Evolutionary conservation across 2,113 vertebrate species (phyloP).

Genomic region (Gobio gobio): DNA sequence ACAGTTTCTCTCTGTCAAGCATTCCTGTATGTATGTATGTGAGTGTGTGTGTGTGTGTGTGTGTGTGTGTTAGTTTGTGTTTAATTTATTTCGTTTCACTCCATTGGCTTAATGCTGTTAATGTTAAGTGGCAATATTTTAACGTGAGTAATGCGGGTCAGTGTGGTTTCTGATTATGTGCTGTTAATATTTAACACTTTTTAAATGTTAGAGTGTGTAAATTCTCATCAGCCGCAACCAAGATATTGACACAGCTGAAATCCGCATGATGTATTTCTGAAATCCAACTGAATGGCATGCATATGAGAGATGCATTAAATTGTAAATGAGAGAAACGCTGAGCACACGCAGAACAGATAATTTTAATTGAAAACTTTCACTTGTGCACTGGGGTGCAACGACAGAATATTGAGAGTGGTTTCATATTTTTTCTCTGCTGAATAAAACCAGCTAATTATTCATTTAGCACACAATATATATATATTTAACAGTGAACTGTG

Average conservation of each 20-base stretch:
- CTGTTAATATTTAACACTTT: slow-evolving; percentile 23
- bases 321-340: slow-evolving; percentile 34
- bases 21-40: background rate
- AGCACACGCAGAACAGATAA: slow-evolving; percentile 57
- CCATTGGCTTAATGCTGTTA: slow-evolving; percentile 13
- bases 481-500: slow-evolving; percentile 52
- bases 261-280: background rate
- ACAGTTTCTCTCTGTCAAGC: background rate
- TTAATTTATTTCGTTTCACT: background rate
- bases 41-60: background rate
- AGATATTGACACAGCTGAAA: background rate
- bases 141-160: slow-evolving; percentile 17
- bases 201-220: background rate
- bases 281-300: slow-evolving; percentile 49
- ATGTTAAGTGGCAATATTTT: slow-evolving; percentile 30
- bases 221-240: background rate
- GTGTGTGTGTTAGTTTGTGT: too few species aligned
- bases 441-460: slow-evolving; percentile 60
- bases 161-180: slow-evolving; percentile 18
- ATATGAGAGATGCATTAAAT: slow-evolving; percentile 45
- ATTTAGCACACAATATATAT: slow-evolving; percentile 56
- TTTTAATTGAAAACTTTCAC: slow-evolving; percentile 70
- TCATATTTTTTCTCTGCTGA: slow-evolving; percentile 62
- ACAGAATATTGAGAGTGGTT: slow-evolving; percentile 62
- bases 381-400: slow-evolving; percentile 62